A percentile compares a stretch with the other conserved stretches of the same genome.
Conservation (phyloP, 92 coral and sea anemone species). For the Porites evermanni region DNA sequence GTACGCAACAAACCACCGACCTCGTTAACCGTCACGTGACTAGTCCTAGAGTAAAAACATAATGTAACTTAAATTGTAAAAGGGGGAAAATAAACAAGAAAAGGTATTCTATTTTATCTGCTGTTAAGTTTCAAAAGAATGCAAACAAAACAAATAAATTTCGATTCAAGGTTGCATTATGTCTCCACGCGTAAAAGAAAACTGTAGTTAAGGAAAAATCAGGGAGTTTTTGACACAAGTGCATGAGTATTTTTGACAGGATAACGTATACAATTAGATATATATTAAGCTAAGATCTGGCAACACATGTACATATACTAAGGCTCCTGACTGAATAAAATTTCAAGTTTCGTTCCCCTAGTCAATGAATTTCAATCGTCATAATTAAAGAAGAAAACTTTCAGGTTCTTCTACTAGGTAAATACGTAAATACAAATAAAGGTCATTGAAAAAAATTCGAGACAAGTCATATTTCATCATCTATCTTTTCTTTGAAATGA, state of each 20-base stretch:
- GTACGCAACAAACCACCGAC: conserved; percentile 94
- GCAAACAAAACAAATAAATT: neutral
- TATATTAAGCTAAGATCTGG: too few relatives aligned
- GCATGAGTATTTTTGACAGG: too few relatives aligned
- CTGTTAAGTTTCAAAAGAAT: neutral
- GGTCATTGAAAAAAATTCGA: too few relatives aligned
- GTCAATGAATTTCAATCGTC: too few relatives aligned
- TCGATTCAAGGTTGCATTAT: too few relatives aligned
- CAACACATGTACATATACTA: too few relatives aligned
- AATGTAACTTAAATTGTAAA: neutral
- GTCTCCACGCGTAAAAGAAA: too few relatives aligned
- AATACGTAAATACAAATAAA: neutral
- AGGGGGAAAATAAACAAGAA: neutral
- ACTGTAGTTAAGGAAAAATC: neutral
- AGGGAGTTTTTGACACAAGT: neutral
- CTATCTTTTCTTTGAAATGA: neutral
- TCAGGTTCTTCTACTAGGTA: neutral
- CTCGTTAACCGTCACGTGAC: conserved; percentile 76
- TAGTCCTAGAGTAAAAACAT: neutral
- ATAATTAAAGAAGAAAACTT: neutral
- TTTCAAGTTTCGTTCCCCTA: too few relatives aligned
- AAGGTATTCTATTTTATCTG: neutral
- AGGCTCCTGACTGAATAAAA: too few relatives aligned
- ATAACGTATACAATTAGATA: too few relatives aligned
- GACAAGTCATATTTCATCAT: too few relatives aligned